A percentile compares a stretch with the other conserved stretches of the same genome.
Conservation (phyloP, 2,113 vertebrate genomes). For the Baryphthengus martii region DNA sequence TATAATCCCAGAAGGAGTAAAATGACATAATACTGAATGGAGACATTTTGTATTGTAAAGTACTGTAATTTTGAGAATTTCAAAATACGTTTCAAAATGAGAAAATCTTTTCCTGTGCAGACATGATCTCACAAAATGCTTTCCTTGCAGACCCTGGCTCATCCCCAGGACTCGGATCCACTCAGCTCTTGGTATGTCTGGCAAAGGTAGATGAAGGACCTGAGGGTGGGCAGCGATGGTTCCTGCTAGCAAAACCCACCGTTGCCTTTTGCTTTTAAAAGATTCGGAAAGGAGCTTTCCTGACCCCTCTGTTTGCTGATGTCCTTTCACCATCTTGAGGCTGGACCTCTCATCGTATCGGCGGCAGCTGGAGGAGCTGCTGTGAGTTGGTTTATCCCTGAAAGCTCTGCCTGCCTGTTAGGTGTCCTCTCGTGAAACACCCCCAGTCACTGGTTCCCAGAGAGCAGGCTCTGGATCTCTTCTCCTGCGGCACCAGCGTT, state of each 20-base stretch:
- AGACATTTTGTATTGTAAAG: slow-evolving; percentile 55
- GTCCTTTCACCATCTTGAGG: background rate
- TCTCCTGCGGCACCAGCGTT: background rate
- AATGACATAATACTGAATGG: slow-evolving; percentile 40
- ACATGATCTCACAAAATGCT: slow-evolving; percentile 13
- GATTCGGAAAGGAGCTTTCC: background rate
- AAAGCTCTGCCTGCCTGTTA: background rate
- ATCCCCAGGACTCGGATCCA: background rate
- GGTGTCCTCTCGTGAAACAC: background rate
- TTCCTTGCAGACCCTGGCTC: slow-evolving; percentile 16
- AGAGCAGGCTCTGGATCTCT: background rate
- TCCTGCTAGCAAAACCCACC: background rate
- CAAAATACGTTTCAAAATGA: background rate
- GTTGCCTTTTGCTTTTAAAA: background rate
- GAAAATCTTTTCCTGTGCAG: background rate
- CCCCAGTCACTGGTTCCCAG: background rate
- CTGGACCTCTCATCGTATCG: background rate
- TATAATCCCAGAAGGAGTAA: slow-evolving; percentile 65
- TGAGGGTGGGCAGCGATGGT: background rate
- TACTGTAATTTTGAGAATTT: slow-evolving; percentile 32
- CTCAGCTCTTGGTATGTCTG: background rate
- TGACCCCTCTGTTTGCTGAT: background rate
- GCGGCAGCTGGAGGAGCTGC: background rate
- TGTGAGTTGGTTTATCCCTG: background rate
- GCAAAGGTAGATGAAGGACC: background rate